phyloP scores from a whole-genome alignment of 2,888 invertebrate species.

The Nasonovia ribisnigri region DNA sequence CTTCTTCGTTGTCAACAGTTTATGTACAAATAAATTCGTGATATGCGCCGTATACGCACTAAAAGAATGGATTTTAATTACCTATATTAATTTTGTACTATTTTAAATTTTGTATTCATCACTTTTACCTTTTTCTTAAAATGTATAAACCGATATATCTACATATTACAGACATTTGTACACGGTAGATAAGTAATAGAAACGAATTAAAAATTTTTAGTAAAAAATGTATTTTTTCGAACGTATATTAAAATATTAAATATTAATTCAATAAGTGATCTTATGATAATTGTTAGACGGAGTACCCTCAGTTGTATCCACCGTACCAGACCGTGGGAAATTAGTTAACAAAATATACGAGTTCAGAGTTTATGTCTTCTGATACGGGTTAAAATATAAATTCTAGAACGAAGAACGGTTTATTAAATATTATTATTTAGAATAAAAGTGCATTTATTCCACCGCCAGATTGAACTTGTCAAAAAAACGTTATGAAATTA shows the following conservation, averaged over 20 bases:
- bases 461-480: slow-evolving; percentile 13
- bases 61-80: neutral
- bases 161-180: neutral
- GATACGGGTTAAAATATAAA: slow-evolving; percentile 22
- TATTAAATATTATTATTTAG: slow-evolving; percentile 4
- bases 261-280: neutral
- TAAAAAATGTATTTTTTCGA: neutral
- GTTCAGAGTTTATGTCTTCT: neutral
- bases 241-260: no score
- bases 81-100: slow-evolving; percentile 5
- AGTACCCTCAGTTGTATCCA: neutral
- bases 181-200: neutral
- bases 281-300: neutral
- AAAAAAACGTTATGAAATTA: slow-evolving; percentile 40
- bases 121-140: neutral
- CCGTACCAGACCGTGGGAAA: slow-evolving; percentile 1
- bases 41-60: no score
- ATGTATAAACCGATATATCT: neutral
- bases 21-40: neutral
- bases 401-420: neutral
- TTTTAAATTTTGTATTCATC: neutral
- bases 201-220: neutral
- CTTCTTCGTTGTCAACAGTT: neutral
- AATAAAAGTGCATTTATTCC: neutral
- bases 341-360: neutral